Percentiles rank a stretch among this genome's conserved stretches.
phyloP scores from a whole-genome alignment of 2,797 vertebrate genomes.

The Myotis vivesi region DNA sequence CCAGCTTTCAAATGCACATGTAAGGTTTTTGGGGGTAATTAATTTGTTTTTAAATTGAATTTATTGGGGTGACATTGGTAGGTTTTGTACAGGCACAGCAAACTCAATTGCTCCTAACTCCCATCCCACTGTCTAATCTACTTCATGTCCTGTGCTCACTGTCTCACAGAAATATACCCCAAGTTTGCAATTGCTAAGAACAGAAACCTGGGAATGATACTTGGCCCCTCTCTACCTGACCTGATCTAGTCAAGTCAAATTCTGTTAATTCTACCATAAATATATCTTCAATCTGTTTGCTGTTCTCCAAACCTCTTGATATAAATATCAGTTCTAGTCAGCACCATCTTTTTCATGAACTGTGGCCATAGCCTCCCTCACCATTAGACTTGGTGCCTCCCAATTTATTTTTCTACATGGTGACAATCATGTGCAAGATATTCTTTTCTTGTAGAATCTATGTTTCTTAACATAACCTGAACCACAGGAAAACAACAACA shows the following conservation, averaged over 20 bases:
- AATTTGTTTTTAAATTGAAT: not conserved
- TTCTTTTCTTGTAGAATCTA: not conserved
- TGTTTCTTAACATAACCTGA: not conserved
- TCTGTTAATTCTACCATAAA: not conserved
- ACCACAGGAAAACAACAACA: not conserved
- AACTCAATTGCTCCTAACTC: not conserved
- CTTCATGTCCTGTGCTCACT: not conserved
- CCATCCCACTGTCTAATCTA: not conserved
- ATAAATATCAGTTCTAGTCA: not conserved
- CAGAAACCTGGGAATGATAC: not conserved
- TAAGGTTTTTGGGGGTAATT: not conserved
- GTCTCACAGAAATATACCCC: not conserved
- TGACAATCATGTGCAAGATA: not conserved
- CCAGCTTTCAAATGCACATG: not conserved
- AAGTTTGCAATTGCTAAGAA: not conserved
- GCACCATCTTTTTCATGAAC: not conserved
- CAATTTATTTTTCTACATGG: not conserved
- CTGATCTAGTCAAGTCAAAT: not conserved
- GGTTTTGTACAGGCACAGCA: not conserved
- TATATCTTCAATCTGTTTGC: not conserved
- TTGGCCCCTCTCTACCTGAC: not conserved
- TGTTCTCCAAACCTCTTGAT: not conserved
- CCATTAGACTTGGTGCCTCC: not conserved
- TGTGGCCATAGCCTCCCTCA: not conserved
- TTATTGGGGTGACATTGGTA: not conserved